Conservation (phyloP, 2,113 vertebrate species). For the Plecturocebus donacophilus region DNA sequence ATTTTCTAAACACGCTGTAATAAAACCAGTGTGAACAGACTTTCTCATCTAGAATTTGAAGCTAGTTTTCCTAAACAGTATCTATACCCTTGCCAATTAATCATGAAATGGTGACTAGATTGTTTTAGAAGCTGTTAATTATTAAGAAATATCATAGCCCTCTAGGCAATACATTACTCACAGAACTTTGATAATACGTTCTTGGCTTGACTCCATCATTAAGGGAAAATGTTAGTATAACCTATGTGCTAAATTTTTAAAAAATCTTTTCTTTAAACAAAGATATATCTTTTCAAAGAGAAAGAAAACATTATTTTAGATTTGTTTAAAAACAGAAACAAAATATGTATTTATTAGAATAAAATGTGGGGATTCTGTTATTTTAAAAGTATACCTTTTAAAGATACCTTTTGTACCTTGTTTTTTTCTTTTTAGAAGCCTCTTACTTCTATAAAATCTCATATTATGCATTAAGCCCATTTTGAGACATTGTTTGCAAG, state of each 20-base stretch:
- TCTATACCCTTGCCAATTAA: not conserved
- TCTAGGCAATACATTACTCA: not conserved
- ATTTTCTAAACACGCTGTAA: not conserved
- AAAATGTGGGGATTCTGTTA: not conserved
- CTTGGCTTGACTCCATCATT: slow-evolving; percentile 22
- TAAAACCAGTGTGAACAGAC: not conserved
- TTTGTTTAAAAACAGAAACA: slow-evolving; percentile 38
- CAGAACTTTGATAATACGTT: not conserved
- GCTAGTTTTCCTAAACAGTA: slow-evolving; percentile 12
- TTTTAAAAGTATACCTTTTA: not conserved
- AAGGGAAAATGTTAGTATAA: slow-evolving; percentile 40
- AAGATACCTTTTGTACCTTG: not conserved
- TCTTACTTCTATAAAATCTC: slow-evolving; percentile 32
- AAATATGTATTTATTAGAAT: not conserved
- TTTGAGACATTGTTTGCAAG: not conserved
- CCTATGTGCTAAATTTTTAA: not conserved
- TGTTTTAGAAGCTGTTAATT: slow-evolving; percentile 33
- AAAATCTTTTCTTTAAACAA: slow-evolving; percentile 28
- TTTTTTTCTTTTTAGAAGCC: not conserved
- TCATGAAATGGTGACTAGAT: not conserved
- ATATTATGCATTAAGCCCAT: not conserved
- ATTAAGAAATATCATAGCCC: not conserved
- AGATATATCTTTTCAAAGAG: slow-evolving; percentile 59
- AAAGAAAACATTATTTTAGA: slow-evolving; percentile 21
- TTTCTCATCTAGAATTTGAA: not conserved